Evolutionary conservation across 1,140 invertebrate species (phyloP).

Genomic region (Eubasilissa regina): DNA sequence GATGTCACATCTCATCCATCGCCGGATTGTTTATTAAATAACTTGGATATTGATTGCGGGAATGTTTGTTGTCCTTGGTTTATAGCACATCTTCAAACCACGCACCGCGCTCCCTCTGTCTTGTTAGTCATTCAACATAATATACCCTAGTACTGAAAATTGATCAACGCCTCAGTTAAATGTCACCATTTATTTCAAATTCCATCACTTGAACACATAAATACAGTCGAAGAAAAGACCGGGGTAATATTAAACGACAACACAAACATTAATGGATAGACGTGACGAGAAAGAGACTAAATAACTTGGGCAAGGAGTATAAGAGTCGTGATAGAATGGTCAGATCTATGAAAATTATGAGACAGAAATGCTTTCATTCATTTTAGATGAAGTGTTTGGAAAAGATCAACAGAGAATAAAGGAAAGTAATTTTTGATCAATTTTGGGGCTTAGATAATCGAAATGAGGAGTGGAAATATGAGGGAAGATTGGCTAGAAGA

Average conservation of each 20-base stretch:
- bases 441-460: constrained; percentile 8
- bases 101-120: no score
- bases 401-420: background rate
- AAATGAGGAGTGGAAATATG: background rate
- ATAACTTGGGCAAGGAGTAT: constrained; percentile 3
- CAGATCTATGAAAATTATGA: background rate
- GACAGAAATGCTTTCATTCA: no score
- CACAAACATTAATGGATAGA: constrained; percentile 5
- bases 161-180: background rate
- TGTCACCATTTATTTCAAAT: no score
- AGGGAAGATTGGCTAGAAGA: background rate
- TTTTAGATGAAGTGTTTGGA: background rate
- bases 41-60: background rate
- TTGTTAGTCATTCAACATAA: no score
- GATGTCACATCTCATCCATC: background rate
- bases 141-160: no score
- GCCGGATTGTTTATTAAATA: background rate
- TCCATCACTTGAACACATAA: no score
- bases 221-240: no score
- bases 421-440: background rate
- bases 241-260: no score
- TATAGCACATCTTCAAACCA: no score
- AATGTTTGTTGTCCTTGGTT: background rate
- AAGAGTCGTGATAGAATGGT: background rate
- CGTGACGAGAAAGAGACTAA: background rate